Conservation (phyloP, 2,888 invertebrate species). For the Watsonalla cultraria region DNA sequence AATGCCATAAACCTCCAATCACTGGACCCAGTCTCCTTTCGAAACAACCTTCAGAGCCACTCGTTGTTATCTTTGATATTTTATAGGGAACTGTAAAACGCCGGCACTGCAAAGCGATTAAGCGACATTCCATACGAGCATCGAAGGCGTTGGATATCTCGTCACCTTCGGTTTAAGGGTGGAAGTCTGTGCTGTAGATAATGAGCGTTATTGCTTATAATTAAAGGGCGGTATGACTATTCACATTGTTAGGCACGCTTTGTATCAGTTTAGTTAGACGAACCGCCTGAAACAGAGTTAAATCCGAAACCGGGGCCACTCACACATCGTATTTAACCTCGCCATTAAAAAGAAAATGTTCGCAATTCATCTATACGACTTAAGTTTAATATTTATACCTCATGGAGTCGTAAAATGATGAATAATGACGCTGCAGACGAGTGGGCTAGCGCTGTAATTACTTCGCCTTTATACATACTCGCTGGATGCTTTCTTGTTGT, state of each 20-base stretch:
- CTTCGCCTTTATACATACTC: conserved; percentile 67
- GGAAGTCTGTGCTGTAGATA: conserved; percentile 45
- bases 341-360: conserved; percentile 78
- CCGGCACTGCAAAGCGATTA: conserved; percentile 70
- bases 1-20: conserved; percentile 73
- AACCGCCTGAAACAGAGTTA: conserved; percentile 43
- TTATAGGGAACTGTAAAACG: conserved; percentile 77
- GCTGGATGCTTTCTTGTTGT: conserved; percentile 69
- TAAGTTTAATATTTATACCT: conserved; percentile 78
- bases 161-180: conserved; percentile 24
- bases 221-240: conserved; percentile 65
- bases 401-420: conserved; percentile 77
- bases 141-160: conserved; percentile 34
- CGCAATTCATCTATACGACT: conserved; percentile 76
- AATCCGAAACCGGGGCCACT: conserved; percentile 57
- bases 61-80: conserved; percentile 77
- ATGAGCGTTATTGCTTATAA: conserved; percentile 62
- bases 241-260: conserved; percentile 52
- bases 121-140: conserved; percentile 62
- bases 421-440: conserved; percentile 76
- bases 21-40: conserved; percentile 52
- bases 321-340: conserved; percentile 72
- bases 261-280: conserved; percentile 45
- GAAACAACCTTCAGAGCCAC: conserved; percentile 56
- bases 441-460: conserved; percentile 76